Base-by-base conservation (phyloP, 2,797 vertebrate genomes). In the Acipenser transmontanus region DNA sequence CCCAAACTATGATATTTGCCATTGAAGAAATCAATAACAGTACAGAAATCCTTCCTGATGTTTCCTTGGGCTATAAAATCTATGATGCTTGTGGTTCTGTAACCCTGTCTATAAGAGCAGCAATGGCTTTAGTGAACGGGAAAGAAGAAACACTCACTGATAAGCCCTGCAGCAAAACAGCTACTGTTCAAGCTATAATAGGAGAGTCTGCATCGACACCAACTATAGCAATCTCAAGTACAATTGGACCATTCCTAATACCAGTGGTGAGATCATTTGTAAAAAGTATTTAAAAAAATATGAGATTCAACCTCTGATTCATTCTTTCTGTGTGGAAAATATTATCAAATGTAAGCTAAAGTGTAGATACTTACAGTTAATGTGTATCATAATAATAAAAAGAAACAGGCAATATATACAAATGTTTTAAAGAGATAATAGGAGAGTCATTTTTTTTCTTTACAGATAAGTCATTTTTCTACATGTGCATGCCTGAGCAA, bases 401-500 rank as follows among this genome's bases (percentile, higher is more conserved):
- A 20, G 49, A 12, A 34, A 14, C 14, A 7, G 12, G 10, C 20
- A 34, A 47, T 11, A 8, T 52, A n/a, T 34, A n/a, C n/a, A 8
- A 47, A 47, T 11, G 13, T 0, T 49, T 14, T n/a, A 61, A 52
- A 62, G 47, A 61, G 7, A 0, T 69, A 50, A 9, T 52, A 13
- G 49, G 47, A 13, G 14, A 56, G 1, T 1, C 6, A 1, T 11
- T 57, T 57, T 34, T 7, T 63, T 65, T 14, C 14, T 54, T 60
- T 69, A 17, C 68, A 90, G 87, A 84, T 89, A 72, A 89, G 85
- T 66, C 84, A 88, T 67, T 87, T 79, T 78, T 80, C 86, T 52
- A 88, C 87, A 1, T 90, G 88, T 70, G 77, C 81, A 56, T 90
- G 88, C 76, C 82, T 90, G 34, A 78, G 86, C 74, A 75, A 89